Base-by-base conservation (phyloP, 2,113 vertebrate species). In the Micronisus gabar region DNA sequence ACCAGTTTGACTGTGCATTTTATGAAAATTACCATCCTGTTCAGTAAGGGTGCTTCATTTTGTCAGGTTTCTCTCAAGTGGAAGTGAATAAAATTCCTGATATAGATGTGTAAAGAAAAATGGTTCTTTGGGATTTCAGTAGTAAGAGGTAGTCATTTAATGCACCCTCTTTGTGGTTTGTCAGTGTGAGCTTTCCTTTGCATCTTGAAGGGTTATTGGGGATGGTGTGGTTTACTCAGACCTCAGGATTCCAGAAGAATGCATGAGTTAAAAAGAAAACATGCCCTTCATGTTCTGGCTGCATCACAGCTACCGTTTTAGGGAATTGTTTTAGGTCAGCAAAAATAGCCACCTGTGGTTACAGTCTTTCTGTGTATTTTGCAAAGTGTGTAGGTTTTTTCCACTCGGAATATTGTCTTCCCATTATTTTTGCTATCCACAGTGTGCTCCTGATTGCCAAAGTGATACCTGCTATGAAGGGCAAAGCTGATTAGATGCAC, bases 21-120 rank as follows among this genome's bases (percentile, higher is more conserved):
- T 96, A 96, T 87, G 93, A 97, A 97, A 98, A 98, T 97, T 97
- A 78, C 93, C 87, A 82, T 97, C 72, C 70, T 95, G 67, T 87
- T 94, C 87, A 43, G 66, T 91, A 90, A 88, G 76, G 85, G 74
- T 83, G 26, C 56, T 96, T 97, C 89, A 81, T 97, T 97, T 97
- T 95, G 88, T 97, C 92, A 93, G 71, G 40, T 96, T 96, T 96
- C 93, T 97, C 80, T 97, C 73, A 91, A 95, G 90, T 93, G 75
- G 93, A 97, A 96, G 72, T 21, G 76, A 97, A 96, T 96, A 94
- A 96, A 96, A 97, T 97, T 95, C 92, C 67, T 78, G 38, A 62
- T 93, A 41, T 5, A 75, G 52, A 41, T 17, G 2, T 96, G 82
- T 96, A 96, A 98, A 97, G 56, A 80, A 85, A 97, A 97, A 92